Base-by-base conservation (phyloP, 1,140 invertebrate species). In the Hormaphis cornu region DNA sequence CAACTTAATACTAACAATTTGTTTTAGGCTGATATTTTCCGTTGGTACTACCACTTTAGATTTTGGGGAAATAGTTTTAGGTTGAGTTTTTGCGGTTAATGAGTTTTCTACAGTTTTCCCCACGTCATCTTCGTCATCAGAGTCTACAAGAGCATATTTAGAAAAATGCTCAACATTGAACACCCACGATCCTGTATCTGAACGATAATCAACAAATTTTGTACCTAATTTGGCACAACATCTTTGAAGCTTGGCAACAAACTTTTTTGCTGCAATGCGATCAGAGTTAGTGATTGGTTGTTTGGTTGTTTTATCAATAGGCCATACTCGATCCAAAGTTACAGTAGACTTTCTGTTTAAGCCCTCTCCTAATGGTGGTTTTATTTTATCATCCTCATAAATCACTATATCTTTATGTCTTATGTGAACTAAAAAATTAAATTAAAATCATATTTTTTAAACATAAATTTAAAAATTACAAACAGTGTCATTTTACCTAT, bases 171-270 rank as follows among this genome's bases (percentile, higher is more conserved):
- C 88, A 28, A 96, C 93, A 86, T 89, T 76, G 74, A 90, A 93
- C 33, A 89, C 93, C 96, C 96, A 99, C 20, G 93, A 95, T 9
- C 97, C 97, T 42, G 92, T 97, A 76, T 93, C 89, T 0, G 95
- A 90, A 1, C 91, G 82, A 78, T 98, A 99, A 75, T 98, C 95
- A 16, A 97, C 85, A 76, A 99, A 98, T 54, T 86, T 85, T 0
- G 92, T 92, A 56, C 87, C 87, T 74, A 97, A 86, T 75, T 91
- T 93, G 52, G 86, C 84, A 70, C 93, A 94, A 3, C 90, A 87
- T 54, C 86, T 82, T 44, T 92, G 85, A 44, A 99, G 77, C 76
- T 91, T 93, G 14, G 86, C 88, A 75, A 92, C 86, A 80, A 94
- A 99, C 74, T 92, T 87, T 84, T 97, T 89, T 42, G 84, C 82